phyloP scores from a whole-genome alignment of 2,113 vertebrate species.

The Plotosus lineatus region DNA sequence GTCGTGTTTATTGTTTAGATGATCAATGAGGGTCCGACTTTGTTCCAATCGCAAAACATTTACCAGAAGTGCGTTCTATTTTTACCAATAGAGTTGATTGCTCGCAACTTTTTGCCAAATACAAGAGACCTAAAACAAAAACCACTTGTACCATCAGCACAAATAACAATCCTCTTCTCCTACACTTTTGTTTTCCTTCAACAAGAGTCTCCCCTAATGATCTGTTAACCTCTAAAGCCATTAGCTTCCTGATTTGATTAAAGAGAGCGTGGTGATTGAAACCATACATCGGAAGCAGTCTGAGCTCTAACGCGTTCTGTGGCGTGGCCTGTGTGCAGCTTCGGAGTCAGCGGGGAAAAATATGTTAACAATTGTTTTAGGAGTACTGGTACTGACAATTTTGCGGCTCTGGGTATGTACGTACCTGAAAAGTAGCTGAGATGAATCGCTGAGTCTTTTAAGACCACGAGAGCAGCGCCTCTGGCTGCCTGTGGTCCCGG shows the following conservation, averaged over 20 bases:
- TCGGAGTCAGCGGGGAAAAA: constrained; percentile 23
- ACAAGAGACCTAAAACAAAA: constrained; percentile 16
- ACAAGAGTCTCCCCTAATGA: constrained; percentile 39
- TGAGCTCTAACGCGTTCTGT: constrained; percentile 20
- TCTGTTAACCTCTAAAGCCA: constrained; percentile 43
- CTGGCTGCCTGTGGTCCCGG: constrained; percentile 64
- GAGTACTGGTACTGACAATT: not conserved
- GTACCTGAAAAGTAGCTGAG: not conserved
- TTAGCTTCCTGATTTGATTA: constrained; percentile 57
- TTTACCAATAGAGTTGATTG: constrained; percentile 44
- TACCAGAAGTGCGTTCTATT: constrained; percentile 50
- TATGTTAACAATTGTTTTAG: constrained; percentile 31
- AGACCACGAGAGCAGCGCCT: constrained; percentile 26
- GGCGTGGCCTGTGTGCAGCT: constrained; percentile 11
- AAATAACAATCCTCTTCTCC: constrained; percentile 43
- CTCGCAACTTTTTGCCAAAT: constrained; percentile 22
- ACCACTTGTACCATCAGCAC: constrained; percentile 16
- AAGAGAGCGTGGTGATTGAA: constrained; percentile 48
- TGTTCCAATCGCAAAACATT: constrained; percentile 20
- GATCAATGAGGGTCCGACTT: constrained; percentile 17
- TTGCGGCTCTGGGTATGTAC: constrained; percentile 3
- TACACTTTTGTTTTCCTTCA: constrained; percentile 47
- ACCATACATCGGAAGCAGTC: constrained; percentile 35
- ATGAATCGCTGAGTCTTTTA: constrained; percentile 5
- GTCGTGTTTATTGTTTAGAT: constrained; percentile 26